phyloP scores from a whole-genome alignment of 2,797 vertebrate species.

The Apogon talboti region DNA sequence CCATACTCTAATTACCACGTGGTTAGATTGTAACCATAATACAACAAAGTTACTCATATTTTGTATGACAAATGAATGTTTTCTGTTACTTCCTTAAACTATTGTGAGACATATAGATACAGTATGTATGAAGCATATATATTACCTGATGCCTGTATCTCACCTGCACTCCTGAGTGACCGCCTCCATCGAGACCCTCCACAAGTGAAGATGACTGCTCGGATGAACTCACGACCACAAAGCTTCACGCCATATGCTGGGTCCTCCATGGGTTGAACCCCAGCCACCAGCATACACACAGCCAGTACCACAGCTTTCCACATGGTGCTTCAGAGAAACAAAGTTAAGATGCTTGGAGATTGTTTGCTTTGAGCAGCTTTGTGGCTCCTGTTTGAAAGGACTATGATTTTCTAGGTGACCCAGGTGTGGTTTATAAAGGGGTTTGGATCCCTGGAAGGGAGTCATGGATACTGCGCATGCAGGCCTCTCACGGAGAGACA shows the following conservation, averaged over 20 bases:
- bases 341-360: slow-evolving; percentile 8
- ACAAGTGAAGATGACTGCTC: slow-evolving; percentile 90
- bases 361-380: slow-evolving; percentile 32
- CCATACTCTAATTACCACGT: too few species aligned
- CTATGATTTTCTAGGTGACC: slow-evolving; percentile 60
- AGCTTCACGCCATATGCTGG: slow-evolving; percentile 87
- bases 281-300: slow-evolving; percentile 80
- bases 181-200: slow-evolving; percentile 90
- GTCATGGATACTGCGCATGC: slow-evolving; percentile 47
- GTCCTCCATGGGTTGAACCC: slow-evolving; percentile 76
- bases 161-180: slow-evolving; percentile 77
- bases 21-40: too few species aligned
- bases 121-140: too few species aligned
- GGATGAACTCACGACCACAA: slow-evolving; percentile 91
- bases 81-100: too few species aligned
- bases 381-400: slow-evolving; percentile 52
- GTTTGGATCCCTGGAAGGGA: slow-evolving; percentile 34
- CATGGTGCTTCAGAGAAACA: slow-evolving; percentile 61
- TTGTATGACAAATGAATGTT: too few species aligned
- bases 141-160: slow-evolving; percentile 22
- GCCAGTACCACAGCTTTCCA: slow-evolving; percentile 76
- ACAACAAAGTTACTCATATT: too few species aligned
- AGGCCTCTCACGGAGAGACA: slow-evolving; percentile 48
- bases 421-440: slow-evolving; percentile 80
- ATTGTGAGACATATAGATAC: too few species aligned